Evolutionary conservation across 2,113 vertebrate species (phyloP), one percentile per base, ranked within the genome.

Genomic region (Dunckerocampus dactyliophorus): DNA sequence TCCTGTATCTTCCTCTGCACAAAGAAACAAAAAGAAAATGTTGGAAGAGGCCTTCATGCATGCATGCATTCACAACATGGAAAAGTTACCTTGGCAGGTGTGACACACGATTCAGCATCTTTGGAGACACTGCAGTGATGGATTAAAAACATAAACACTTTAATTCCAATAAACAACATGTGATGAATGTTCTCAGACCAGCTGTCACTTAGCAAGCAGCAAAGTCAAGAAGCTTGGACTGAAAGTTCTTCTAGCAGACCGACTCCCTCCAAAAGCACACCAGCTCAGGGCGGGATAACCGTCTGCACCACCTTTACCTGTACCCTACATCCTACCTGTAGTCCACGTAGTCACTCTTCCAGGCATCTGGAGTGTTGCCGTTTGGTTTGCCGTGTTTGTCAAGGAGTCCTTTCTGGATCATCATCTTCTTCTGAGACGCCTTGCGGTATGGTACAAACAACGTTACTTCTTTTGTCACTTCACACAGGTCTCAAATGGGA

Each of bases 341-440:
- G 79, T 98, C 95, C 0, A 94, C 84, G 0, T 98, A 97, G 0
- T 89, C 86, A 3, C 86, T 75, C 58, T 64, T 94, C 95, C 95
- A 98, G 2, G 90, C 51, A 0, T 71, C 58, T 0, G 95, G 95
- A 0, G 96, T 99, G 80, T 77, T 96, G 48, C 91, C 93, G 0
- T 96, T 98, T 0, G 95, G 90, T 50, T 95, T 98, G 2, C 97
- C 97, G 0, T 93, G 94, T 81, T 96, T 95, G 80, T 97, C 95
- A 20, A 99, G 72, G 3, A 98, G 91, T 2, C 97, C 97, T 54
- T 95, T 92, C 82, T 97, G 92, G 69, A 98, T 96, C 95, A 99
- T 94, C 88, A 92, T 87, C 76, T 92, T 98, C 88, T 99, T 99
- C 74, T 96, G 93, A 82, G 91, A 94, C 1, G 97, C 97, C 97